Conservation (phyloP, 2,113 vertebrate genomes). For the Alethe diademata region DNA sequence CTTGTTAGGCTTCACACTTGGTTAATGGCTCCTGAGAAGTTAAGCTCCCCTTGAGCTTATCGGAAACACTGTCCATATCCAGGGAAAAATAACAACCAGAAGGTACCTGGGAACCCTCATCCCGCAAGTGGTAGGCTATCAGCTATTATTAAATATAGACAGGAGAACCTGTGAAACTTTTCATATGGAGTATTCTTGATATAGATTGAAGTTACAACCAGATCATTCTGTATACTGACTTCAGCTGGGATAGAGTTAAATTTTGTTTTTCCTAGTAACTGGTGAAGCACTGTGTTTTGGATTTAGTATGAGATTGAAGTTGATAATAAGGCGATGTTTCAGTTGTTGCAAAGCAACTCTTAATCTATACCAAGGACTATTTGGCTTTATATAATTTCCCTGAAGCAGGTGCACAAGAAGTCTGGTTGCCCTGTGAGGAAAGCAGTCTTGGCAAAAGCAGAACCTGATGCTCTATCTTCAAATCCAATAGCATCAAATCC, state of each 20-base stretch:
- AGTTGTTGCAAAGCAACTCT: not conserved
- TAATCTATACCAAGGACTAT: not conserved
- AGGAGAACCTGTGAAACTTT: not conserved
- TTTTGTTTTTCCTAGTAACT: not conserved
- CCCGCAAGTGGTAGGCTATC: not conserved
- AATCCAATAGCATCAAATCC: not conserved
- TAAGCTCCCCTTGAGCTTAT: not conserved
- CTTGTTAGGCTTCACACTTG: not conserved
- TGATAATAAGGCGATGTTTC: not conserved
- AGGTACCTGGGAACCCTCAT: not conserved
- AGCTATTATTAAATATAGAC: not conserved
- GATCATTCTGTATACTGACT: not conserved
- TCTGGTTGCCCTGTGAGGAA: not conserved
- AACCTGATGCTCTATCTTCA: not conserved
- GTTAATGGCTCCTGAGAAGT: not conserved
- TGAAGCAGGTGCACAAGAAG: not conserved
- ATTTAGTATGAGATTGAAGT: not conserved
- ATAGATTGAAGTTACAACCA: not conserved
- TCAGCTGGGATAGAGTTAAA: not conserved
- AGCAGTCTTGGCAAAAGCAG: not conserved
- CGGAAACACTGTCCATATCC: not conserved
- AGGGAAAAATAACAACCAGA: not conserved
- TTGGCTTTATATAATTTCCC: not conserved
- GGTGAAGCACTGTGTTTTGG: not conserved
- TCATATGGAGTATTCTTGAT: not conserved